phyloP scores from a whole-genome alignment of 2,888 invertebrate genomes.

The Spilosoma lubricipeda region DNA sequence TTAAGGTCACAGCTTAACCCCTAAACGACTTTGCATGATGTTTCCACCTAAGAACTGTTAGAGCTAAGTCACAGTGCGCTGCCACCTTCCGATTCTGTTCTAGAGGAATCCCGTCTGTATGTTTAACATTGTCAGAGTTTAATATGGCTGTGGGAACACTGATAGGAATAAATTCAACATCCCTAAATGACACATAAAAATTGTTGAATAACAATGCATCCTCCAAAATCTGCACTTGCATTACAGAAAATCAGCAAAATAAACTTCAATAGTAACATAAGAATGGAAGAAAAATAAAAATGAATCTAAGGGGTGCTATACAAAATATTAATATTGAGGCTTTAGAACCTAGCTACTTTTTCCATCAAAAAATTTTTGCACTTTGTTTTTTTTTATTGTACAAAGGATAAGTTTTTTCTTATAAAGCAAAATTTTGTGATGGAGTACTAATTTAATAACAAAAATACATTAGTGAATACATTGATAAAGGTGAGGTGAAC shows the following conservation, averaged over 20 bases:
- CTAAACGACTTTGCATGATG: too few relatives aligned
- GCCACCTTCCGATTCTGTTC: too few relatives aligned
- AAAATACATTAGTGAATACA: conserved; percentile 7
- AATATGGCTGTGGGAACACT: not conserved
- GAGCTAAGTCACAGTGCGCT: too few relatives aligned
- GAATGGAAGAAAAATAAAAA: conserved; percentile 9
- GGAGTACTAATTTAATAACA: not conserved
- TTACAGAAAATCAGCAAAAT: conserved; percentile 1
- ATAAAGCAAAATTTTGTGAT: conserved; percentile 15
- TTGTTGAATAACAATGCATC: not conserved
- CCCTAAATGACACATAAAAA: not conserved
- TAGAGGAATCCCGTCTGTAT: too few relatives aligned
- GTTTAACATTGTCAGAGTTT: too few relatives aligned
- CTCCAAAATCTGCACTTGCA: conserved; percentile 4
- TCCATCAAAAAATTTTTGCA: conserved; percentile 14
- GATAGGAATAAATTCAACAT: not conserved
- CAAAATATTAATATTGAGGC: not conserved
- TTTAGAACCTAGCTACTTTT: not conserved
- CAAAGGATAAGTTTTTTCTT: not conserved
- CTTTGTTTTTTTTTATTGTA: not conserved
- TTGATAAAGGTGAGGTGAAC: conserved; percentile 16
- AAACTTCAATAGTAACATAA: conserved; percentile 9
- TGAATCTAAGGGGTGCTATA: conserved; percentile 12
- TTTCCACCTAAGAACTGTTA: too few relatives aligned
- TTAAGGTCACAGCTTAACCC: too few relatives aligned